phyloP scores from a whole-genome alignment of 2,888 invertebrate species.

The Aromia moschata region DNA sequence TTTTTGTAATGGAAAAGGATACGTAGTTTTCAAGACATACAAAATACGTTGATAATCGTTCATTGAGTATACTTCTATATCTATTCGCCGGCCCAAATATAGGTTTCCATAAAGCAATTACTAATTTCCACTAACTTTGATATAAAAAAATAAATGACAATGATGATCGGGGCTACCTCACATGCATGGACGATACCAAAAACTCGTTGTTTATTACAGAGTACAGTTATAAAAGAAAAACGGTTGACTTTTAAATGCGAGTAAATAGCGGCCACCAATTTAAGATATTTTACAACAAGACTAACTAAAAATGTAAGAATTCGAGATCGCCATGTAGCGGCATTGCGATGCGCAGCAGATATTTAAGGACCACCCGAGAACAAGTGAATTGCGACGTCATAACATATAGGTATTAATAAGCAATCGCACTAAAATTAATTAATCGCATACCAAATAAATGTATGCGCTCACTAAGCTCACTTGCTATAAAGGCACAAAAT shows the following conservation, averaged over 20 bases:
- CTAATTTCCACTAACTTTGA: not conserved
- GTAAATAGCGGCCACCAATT: constrained; percentile 23
- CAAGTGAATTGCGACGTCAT: constrained; percentile 6
- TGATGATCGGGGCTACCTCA: not conserved
- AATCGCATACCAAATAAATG: constrained; percentile 14
- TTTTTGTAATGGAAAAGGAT: too few species aligned
- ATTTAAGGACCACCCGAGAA: constrained; percentile 21
- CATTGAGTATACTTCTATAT: too few species aligned
- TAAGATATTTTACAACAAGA: constrained; percentile 28
- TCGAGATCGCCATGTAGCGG: constrained; percentile 19
- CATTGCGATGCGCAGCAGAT: constrained; percentile 4
- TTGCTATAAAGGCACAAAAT: constrained; percentile 19
- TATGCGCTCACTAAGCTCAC: constrained; percentile 8
- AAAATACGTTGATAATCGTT: too few species aligned
- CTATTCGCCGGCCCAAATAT: too few species aligned
- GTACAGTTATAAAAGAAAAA: constrained; percentile 12
- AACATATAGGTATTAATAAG: constrained; percentile 30
- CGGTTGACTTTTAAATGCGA: constrained; percentile 10
- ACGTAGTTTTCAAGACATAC: too few species aligned
- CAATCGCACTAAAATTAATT: constrained; percentile 32
- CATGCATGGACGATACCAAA: not conserved
- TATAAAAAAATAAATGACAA: not conserved
- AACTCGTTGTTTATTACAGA: constrained; percentile 2
- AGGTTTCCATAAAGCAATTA: not conserved
- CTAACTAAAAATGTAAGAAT: constrained; percentile 26